Base-by-base conservation (phyloP, 1,140 invertebrate species). In the Drosophila equinoxialis region DNA sequence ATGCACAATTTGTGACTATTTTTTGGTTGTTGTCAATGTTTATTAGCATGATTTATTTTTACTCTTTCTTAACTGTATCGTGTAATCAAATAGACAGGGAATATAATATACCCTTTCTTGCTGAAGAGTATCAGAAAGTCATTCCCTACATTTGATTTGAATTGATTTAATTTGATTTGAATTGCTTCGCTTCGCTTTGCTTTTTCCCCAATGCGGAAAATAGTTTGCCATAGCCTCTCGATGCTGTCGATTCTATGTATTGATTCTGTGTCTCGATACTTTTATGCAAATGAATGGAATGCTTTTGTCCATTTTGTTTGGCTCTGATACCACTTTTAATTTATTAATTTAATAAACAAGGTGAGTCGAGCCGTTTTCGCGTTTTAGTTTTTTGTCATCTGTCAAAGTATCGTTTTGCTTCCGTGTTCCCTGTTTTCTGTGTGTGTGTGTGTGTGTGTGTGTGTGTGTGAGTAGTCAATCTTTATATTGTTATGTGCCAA, bases 321-420 rank as follows among this genome's bases (percentile, higher is more conserved):
- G 37, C 37, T 39, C 37, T 39, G 45, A 17, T 51, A 51, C 45
- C 45, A 51, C 45, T 51, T 51, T 35, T 61, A 61, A 54, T 63
- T 37, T 57, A 64, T 69, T 45, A 63, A 71, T 48, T 65, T 54
- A 58, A 45, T 75, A 45, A 42, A 65, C 78, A 77, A 81, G 78
- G 79, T 70, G 58, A 71, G 64, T 71, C 67, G 23, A 23, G 20
- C 37, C 11, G 58, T 54, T 14, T 62, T 54, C 13, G 23, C 8
- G 6, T 14, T 39, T 30, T 17, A 51, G 10, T n/a, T 66, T 11
- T 67, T 13, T 11, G 57, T 64, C 17, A 51, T 57, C 17, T 62
- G 37, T 39, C 30, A 20, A 11, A 41, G 35, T 54, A 37, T 65
- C 57, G 45, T 14, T 23, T 45, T 45, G 59, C 51, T 65, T 66